These are phyloP conservation scores for Macrosteles quadrilineatus DNA, from an alignment of 1,140 invertebrate genomes.

Conservation along the genomic window DNA sequence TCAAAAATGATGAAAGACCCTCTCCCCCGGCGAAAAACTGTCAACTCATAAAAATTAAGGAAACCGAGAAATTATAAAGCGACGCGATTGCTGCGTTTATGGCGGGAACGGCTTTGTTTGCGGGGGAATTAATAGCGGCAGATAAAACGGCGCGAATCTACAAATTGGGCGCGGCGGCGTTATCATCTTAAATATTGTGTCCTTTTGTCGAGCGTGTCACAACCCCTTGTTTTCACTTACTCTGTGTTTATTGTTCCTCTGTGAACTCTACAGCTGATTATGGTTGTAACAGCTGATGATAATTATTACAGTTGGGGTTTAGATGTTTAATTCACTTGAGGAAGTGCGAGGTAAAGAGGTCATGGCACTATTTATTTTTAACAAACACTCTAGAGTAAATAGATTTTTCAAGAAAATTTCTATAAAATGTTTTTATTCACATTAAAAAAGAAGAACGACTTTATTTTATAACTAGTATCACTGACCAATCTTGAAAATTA, in stretches of 20 bases:
- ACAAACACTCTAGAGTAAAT: too few species aligned
- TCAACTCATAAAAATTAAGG: constrained; percentile 27
- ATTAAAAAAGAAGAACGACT: too few species aligned
- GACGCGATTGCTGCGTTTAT: constrained; percentile 13
- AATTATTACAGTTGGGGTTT: too few species aligned
- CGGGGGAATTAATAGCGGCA: constrained; percentile 15
- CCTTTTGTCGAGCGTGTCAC: background rate
- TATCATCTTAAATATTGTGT: constrained; percentile 23
- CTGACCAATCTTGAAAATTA: too few species aligned
- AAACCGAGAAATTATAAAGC: constrained; percentile 23
- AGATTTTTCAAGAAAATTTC: too few species aligned
- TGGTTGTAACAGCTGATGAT: background rate
- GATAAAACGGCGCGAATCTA: constrained; percentile 6
- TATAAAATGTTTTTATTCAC: too few species aligned
- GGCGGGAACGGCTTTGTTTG: constrained; percentile 23
- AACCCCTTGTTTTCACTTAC: constrained; percentile 21
- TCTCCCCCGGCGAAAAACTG: constrained; percentile 15
- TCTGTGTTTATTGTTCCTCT: constrained; percentile 9
- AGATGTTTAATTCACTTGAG: too few species aligned
- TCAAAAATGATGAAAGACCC: constrained; percentile 4
- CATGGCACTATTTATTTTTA: too few species aligned
- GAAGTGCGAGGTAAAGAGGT: too few species aligned
- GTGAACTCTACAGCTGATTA: constrained; percentile 10
- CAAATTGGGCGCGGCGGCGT: constrained; percentile 2
- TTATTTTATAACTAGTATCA: too few species aligned